phyloP scores from a whole-genome alignment of 2,888 invertebrate species.

The Achlya flavicornis region DNA sequence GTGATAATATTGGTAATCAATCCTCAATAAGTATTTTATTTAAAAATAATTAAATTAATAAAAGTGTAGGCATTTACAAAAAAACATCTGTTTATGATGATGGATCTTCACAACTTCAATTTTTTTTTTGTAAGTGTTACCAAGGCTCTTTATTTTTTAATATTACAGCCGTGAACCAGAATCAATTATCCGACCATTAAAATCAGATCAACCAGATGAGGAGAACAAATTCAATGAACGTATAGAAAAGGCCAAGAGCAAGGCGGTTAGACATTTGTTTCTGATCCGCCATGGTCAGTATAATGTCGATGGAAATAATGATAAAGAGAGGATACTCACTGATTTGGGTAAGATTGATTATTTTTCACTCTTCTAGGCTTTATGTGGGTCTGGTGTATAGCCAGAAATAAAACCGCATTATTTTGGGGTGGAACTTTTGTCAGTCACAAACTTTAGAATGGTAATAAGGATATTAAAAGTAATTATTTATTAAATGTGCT shows the following conservation, averaged over 20 bases:
- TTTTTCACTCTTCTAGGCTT: neutral
- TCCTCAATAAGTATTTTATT: no score
- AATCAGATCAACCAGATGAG: slow-evolving; percentile 71
- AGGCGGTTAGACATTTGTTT: slow-evolving; percentile 91
- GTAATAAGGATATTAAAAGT: no score
- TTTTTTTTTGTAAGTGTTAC: no score
- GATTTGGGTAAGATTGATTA: slow-evolving; percentile 85
- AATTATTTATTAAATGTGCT: no score
- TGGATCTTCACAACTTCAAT: no score
- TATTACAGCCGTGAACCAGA: slow-evolving; percentile 88
- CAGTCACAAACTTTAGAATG: no score
- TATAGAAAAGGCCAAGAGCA: slow-evolving; percentile 84
- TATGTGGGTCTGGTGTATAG: neutral
- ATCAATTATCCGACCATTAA: slow-evolving; percentile 85
- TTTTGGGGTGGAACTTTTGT: no score
- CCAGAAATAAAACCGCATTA: no score
- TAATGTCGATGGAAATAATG: slow-evolving; percentile 87
- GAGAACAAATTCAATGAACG: slow-evolving; percentile 88
- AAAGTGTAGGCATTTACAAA: no score
- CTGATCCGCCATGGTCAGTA: slow-evolving; percentile 98
- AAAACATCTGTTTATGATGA: no score
- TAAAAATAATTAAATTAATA: no score
- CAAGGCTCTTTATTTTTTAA: neutral
- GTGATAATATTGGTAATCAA: no score
- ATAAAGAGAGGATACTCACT: slow-evolving; percentile 90